Percentiles rank a stretch among this genome's conserved stretches.
phyloP scores from a whole-genome alignment of 2,888 invertebrate species.

The Cephus runcator region DNA sequence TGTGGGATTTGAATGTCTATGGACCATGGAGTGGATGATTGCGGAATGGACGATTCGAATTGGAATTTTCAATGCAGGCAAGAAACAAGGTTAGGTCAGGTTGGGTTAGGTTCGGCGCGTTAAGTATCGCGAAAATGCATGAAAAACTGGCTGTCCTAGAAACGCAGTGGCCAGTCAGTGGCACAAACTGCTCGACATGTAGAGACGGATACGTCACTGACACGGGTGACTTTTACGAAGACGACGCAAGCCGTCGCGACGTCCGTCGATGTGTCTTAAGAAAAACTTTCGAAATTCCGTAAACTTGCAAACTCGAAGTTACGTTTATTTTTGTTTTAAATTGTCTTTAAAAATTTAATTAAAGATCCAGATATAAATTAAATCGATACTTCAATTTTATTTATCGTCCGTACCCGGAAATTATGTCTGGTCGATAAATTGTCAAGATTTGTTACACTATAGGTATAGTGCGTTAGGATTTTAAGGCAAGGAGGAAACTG shows the following conservation, averaged over 20 bases:
- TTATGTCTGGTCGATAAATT: background rate
- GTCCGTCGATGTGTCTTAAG: background rate
- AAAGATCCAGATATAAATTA: background rate
- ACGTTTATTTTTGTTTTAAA: background rate
- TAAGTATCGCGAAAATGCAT: constrained; percentile 52
- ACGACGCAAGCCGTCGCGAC: background rate
- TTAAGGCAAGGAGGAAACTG: background rate
- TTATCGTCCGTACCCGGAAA: background rate
- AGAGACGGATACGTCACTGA: background rate
- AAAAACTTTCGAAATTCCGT: background rate
- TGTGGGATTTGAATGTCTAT: background rate
- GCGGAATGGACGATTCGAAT: background rate
- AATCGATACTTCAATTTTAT: background rate
- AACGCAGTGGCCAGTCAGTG: constrained; percentile 53
- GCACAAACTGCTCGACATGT: constrained; percentile 41
- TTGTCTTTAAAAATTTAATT: background rate
- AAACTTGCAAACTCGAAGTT: background rate
- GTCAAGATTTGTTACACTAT: background rate
- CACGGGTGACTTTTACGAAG: background rate
- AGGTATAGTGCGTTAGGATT: background rate
- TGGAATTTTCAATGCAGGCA: constrained; percentile 23
- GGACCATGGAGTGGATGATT: background rate
- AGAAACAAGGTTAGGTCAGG: constrained; percentile 49
- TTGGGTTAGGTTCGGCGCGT: constrained; percentile 12
- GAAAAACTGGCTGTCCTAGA: constrained; percentile 60